phyloP scores from a whole-genome alignment of 2,797 vertebrate genomes.

The Sebastes alutus region DNA sequence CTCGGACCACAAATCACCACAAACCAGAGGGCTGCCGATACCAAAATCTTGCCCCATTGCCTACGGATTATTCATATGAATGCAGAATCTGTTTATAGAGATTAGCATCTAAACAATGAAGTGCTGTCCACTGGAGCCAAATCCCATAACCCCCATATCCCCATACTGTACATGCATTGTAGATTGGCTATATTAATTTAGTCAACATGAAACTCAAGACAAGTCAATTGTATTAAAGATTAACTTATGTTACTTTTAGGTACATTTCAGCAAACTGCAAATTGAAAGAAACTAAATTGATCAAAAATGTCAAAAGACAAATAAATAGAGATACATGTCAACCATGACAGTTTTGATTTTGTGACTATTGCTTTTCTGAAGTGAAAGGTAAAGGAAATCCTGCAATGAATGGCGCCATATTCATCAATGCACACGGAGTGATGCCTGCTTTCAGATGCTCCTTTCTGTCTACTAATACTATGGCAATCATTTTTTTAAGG shows the following conservation, averaged over 20 bases:
- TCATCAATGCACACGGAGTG: background rate
- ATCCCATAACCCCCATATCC: background rate
- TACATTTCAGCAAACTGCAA: background rate
- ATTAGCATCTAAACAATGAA: conserved; percentile 5
- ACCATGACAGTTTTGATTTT: background rate
- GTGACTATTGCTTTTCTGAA: background rate
- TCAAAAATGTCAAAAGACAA: background rate
- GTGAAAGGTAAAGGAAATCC: background rate
- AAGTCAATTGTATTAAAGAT: background rate
- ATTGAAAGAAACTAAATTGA: background rate
- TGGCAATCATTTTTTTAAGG: background rate
- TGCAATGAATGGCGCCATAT: background rate
- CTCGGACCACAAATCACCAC: background rate
- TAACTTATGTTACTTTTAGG: background rate
- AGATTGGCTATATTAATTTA: background rate
- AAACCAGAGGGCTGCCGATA: background rate
- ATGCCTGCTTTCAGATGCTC: background rate
- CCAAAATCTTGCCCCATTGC: background rate
- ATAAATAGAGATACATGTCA: background rate
- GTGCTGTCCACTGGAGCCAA: background rate
- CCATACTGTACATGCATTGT: background rate
- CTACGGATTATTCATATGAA: background rate
- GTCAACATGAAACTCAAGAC: background rate
- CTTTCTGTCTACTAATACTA: background rate
- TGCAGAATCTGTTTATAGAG: background rate